phyloP scores from a whole-genome alignment of 2,888 invertebrate genomes.

The Phrixothrix hirtus region DNA sequence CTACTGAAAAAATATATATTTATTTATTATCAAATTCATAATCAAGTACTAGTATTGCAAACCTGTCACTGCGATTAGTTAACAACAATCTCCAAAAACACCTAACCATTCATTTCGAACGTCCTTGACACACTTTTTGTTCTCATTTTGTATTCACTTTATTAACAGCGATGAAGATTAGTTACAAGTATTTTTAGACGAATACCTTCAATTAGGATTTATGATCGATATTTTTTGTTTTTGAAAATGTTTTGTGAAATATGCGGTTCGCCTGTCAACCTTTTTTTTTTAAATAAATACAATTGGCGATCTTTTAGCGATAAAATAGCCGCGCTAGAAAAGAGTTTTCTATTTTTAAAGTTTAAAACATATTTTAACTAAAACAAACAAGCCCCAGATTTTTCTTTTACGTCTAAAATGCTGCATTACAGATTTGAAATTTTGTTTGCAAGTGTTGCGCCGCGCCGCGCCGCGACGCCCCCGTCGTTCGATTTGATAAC shows the following conservation, averaged over 20 bases:
- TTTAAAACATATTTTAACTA: too few relatives aligned
- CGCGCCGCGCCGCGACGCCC: too few relatives aligned
- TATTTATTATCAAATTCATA: constrained; percentile 19
- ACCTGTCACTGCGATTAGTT: constrained; percentile 17
- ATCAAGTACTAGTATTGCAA: constrained; percentile 10
- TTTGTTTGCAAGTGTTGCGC: too few relatives aligned
- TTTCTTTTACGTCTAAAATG: too few relatives aligned
- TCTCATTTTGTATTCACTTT: constrained; percentile 17
- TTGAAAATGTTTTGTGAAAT: not conserved
- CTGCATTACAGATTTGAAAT: too few relatives aligned
- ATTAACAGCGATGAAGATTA: constrained; percentile 5
- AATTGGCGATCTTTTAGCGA: too few relatives aligned
- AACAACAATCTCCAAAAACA: constrained; percentile 19
- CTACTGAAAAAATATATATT: constrained; percentile 8
- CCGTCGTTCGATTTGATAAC: too few relatives aligned
- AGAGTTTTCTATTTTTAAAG: too few relatives aligned
- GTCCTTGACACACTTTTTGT: constrained; percentile 25
- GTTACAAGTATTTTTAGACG: constrained; percentile 8
- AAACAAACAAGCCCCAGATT: too few relatives aligned
- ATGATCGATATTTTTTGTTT: not conserved
- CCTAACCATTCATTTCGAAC: constrained; percentile 10
- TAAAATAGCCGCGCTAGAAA: too few relatives aligned
- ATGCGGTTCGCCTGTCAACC: not conserved
- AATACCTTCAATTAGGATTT: not conserved
- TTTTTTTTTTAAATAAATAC: too few relatives aligned